phyloP scores from a whole-genome alignment of 1,140 invertebrate species.

The Drosophila oshimai region DNA sequence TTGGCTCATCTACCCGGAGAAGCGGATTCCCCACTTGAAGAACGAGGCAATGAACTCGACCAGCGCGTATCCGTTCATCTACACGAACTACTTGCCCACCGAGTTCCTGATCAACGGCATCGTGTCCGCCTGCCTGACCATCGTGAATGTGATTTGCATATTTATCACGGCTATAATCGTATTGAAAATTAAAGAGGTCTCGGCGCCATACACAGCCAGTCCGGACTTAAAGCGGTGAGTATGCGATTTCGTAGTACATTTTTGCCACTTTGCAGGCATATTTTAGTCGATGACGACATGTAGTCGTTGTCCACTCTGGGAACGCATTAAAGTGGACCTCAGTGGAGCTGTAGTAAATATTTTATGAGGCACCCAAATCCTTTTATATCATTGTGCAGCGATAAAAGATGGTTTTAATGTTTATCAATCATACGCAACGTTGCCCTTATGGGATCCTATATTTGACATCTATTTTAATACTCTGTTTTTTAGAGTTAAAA shows the following conservation, averaged over 20 bases:
- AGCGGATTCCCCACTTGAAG: slow-evolving; percentile 87
- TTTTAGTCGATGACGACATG: slow-evolving; percentile 30
- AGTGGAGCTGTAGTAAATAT: neutral
- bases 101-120: slow-evolving; percentile 91
- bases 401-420: too few relatives aligned
- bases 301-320: neutral
- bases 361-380: too few relatives aligned
- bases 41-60: slow-evolving; percentile 86
- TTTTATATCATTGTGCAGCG: too few relatives aligned
- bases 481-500: too few relatives aligned
- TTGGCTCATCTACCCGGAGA: slow-evolving; percentile 87
- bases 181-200: slow-evolving; percentile 94
- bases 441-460: too few relatives aligned
- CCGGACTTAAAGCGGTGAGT: slow-evolving; percentile 87
- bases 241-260: neutral
- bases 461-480: too few relatives aligned
- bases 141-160: slow-evolving; percentile 93
- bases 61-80: slow-evolving; percentile 86
- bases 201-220: slow-evolving; percentile 90
- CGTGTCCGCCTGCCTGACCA: slow-evolving; percentile 90
- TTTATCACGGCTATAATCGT: slow-evolving; percentile 92
- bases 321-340: slow-evolving; percentile 1
- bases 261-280: neutral
- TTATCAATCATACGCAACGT: slow-evolving; percentile 4
- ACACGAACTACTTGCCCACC: slow-evolving; percentile 88